Percentiles rank a stretch among this genome's conserved stretches.
phyloP scores from a whole-genome alignment of 2,888 invertebrate species.

The Andrena fulva region DNA sequence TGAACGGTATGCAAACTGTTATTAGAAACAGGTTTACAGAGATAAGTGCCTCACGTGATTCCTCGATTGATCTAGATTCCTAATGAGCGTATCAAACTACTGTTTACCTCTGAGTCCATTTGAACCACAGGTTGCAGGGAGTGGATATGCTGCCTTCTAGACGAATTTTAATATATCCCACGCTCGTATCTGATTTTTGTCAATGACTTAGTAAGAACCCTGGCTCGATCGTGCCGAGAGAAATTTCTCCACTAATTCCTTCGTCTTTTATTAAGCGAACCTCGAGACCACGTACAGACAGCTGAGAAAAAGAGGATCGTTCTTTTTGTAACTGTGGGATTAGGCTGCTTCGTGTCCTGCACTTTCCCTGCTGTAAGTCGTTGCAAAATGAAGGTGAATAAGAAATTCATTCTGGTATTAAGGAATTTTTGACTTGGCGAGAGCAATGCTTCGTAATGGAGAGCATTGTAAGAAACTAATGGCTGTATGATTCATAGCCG shows the following conservation, averaged over 20 bases:
- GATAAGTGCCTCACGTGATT: conserved; percentile 28
- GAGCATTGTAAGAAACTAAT: not conserved
- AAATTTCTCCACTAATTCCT: not conserved
- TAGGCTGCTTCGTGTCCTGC: no score
- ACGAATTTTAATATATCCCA: not conserved
- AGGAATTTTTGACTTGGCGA: no score
- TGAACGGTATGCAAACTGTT: conserved; percentile 19
- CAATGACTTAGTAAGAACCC: not conserved
- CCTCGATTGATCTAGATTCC: conserved; percentile 34
- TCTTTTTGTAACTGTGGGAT: not conserved
- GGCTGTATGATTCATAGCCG: no score
- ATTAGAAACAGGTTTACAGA: conserved; percentile 28
- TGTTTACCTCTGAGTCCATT: not conserved
- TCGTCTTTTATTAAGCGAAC: not conserved
- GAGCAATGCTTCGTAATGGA: not conserved
- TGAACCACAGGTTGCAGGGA: not conserved
- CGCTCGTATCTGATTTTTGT: no score
- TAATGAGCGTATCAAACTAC: not conserved
- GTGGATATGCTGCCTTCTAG: not conserved
- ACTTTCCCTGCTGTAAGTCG: no score
- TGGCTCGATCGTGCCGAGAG: not conserved
- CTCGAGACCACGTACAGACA: not conserved
- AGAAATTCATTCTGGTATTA: no score
- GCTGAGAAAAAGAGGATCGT: not conserved
- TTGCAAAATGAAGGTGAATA: no score